These are phyloP conservation scores for Melieria picta DNA, from an alignment of 2,888 invertebrate species.

Conservation along the genomic window DNA sequence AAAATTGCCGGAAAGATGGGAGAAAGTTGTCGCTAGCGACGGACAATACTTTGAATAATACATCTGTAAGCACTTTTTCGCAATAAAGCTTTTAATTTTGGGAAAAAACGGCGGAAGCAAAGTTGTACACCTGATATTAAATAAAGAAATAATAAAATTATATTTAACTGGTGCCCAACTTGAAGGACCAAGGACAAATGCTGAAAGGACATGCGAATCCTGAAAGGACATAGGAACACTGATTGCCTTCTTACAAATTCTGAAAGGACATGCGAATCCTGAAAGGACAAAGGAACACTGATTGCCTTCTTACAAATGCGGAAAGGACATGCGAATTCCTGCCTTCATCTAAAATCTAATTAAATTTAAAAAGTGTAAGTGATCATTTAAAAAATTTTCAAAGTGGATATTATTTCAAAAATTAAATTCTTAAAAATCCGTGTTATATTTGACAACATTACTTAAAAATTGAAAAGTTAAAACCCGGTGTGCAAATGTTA, in stretches of 20 bases:
- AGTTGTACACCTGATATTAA: no score
- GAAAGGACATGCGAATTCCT: neutral
- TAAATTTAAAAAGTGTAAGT: conserved; percentile 8
- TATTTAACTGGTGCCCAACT: conserved; percentile 10
- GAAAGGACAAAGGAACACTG: neutral
- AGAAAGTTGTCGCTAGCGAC: no score
- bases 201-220: conserved; percentile 6
- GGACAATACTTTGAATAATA: no score
- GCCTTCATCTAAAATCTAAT: neutral
- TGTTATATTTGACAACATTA: neutral
- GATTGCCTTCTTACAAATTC: neutral
- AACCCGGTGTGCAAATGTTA: neutral
- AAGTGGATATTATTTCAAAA: conserved; percentile 10
- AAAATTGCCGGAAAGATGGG: no score
- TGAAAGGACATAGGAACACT: neutral
- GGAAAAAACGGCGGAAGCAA: no score
- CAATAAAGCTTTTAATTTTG: no score
- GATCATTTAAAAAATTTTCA: conserved; percentile 14
- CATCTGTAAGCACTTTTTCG: no score
- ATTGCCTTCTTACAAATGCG: neutral
- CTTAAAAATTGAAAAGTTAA: neutral
- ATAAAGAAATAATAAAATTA: no score
- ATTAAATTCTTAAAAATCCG: conserved; percentile 14
- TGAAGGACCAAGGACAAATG: conserved; percentile 3
- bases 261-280: conserved; percentile 1